Base-by-base conservation (phyloP, 2,888 invertebrate species). In the Pyralis farinalis region DNA sequence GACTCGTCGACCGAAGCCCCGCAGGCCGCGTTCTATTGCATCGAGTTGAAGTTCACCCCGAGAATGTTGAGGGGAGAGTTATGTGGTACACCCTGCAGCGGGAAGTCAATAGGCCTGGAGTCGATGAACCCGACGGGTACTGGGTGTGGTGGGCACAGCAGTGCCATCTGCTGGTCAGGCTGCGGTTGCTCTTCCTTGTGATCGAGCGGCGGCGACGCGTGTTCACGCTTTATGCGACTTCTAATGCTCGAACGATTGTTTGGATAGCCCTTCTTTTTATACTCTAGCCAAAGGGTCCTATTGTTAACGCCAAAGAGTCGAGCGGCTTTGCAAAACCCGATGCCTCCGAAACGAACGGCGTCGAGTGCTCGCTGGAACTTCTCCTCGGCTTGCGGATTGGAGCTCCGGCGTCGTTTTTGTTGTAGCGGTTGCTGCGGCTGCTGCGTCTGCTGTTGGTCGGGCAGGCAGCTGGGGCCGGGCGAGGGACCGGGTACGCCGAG, bases 241-340 rank as follows among this genome's bases (percentile, higher is more conserved):
- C 94, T 95, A 51, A 95, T 93, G 67, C 95, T 95, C 8, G 95
- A 93, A 53, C 95, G 88, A 65, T 93, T 94, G 61, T 95, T 94
- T 1, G 95, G 95, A 73, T 96, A 96, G 0, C 96, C 96, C 32
- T 94, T 92, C 73, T 95, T 95, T 65, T 95, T 95, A 70, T 95
- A 96, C 67, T 96, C 96, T 28, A 96, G 83, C 96, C 96, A 96
- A 1, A 96, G 84, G 0, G 96, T 96, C 42, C 96, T 90, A 78
- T 96, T 96, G 77, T 96, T 96, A 9, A 96, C 95, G 21, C 96
- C 96, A 73, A 94, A 96, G 82, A 95, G 91, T 37, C 95, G 90
- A 0, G 96, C 96, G 6, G 96, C 96, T 64, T 95, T 95, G 76
- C 96, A 96, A 77, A 96, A 96, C 1, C 96, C 96, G 54, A 96